phyloP scores from a whole-genome alignment of 2,797 vertebrate genomes.

The Kryptopterus vitreolus region DNA sequence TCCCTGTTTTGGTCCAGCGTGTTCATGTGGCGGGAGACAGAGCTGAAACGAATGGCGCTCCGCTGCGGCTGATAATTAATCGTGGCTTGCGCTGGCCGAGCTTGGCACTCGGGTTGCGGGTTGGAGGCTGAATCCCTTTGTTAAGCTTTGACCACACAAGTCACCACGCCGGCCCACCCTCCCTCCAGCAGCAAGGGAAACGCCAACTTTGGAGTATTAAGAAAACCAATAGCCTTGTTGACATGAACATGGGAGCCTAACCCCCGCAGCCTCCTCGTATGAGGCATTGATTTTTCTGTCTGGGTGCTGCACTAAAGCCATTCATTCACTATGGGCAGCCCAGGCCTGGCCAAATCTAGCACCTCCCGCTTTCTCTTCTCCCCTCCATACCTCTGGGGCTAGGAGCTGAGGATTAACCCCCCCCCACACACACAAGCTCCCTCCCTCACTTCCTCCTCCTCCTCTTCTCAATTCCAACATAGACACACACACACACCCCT shows the following conservation, averaged over 20 bases:
- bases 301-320: slow-evolving; percentile 86
- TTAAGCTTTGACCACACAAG: slow-evolving; percentile 92
- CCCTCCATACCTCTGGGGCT: slow-evolving; percentile 84
- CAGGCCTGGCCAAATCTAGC: slow-evolving; percentile 72
- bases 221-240: slow-evolving; percentile 99
- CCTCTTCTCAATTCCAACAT: slow-evolving; percentile 29
- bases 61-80: slow-evolving; percentile 76
- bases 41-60: slow-evolving; percentile 76
- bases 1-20: not conserved
- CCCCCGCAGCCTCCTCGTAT: slow-evolving; percentile 99
- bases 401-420: slow-evolving; percentile 86
- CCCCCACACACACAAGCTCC: too few species aligned
- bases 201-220: slow-evolving; percentile 96
- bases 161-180: slow-evolving; percentile 76
- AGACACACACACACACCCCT: slow-evolving; percentile 50
- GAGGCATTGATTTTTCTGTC: slow-evolving; percentile 99
- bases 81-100: slow-evolving; percentile 66
- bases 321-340: slow-evolving; percentile 93
- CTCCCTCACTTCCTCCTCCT: not conserved
- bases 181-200: slow-evolving; percentile 85
- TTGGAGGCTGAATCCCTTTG: slow-evolving; percentile 85
- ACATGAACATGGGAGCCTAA: slow-evolving; percentile 98
- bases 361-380: slow-evolving; percentile 66
- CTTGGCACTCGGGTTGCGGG: slow-evolving; percentile 66
- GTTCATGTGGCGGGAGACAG: slow-evolving; percentile 55